Base-by-base conservation (phyloP, 2,888 invertebrate genomes). In the Pristionchus arcanus region DNA sequence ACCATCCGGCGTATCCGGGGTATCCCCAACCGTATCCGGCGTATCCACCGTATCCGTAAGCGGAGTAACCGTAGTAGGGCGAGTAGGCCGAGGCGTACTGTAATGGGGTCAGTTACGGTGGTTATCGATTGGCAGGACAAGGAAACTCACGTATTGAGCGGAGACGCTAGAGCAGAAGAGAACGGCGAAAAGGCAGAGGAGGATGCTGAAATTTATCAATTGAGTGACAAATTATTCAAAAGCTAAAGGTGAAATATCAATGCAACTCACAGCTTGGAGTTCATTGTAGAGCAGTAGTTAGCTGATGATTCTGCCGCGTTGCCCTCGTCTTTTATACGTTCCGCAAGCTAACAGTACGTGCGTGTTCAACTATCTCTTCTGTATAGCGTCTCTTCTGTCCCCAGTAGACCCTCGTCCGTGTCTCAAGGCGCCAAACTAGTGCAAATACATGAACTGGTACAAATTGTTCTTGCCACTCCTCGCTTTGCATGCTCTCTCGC, bases 1-100 rank as follows among this genome's bases (percentile, higher is more conserved):
- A 86, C 42, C 37, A 63, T 4, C 34, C 63, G 53, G 86, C 59
- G 86, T 86, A 86, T 86, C 59, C 85, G 34, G 85, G 85, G 28
- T 59, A 85, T 34, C 59, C 53, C n/a, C n/a, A n/a, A n/a, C n/a
- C n/a, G n/a, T n/a, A n/a, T n/a, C n/a, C n/a, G n/a, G n/a, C n/a
- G n/a, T 68, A 68, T 74, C 37, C 37, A 37, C 37, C 74, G 25
- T 74, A 74, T 15, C 74, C 74, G 37, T 74, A 74, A 1, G 74
- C 74, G 21, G 74, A 28, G 42, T 81, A 81, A 5, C 42, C 37
- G 81, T 81, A 81, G 49, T 81, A 81, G 31, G 81, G 49, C 9
- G 83, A 83, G 53, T 83, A 83, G 83, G 83, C 74, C 16, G 16
- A 5, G 25, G 74, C 74, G 74, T 74, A 74, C 74, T 74, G 74